A percentile compares a stretch with the other conserved stretches of the same genome.
phyloP scores from a whole-genome alignment of 2,113 vertebrate genomes.

The Peromyscus leucopus region DNA sequence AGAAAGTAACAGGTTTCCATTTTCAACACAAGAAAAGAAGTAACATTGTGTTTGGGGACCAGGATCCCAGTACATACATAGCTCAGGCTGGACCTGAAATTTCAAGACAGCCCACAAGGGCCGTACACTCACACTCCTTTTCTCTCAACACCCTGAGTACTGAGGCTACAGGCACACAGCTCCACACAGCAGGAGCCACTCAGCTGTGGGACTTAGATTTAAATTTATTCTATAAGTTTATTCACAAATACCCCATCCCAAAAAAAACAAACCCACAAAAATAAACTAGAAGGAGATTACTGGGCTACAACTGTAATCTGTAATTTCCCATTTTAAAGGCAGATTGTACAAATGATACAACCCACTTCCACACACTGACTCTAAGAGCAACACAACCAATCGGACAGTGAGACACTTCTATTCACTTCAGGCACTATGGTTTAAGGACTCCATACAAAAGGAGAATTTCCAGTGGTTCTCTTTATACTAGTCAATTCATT shows the following conservation, averaged over 20 bases:
- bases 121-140: not conserved
- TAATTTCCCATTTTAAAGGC: not conserved
- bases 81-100: not conserved
- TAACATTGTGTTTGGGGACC: not conserved
- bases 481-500: not conserved
- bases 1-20: not conserved
- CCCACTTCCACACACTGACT: not conserved
- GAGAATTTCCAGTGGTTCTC: not conserved
- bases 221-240: conserved; percentile 4
- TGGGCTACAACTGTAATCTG: not conserved
- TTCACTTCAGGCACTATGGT: not conserved
- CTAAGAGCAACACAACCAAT: not conserved
- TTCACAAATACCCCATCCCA: not conserved
- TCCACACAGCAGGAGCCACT: not conserved
- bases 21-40: not conserved
- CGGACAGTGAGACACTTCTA: not conserved
- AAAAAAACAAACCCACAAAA: conserved; percentile 38
- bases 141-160: not conserved
- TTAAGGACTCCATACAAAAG: not conserved
- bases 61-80: not conserved
- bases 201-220: not conserved
- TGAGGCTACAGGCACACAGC: not conserved
- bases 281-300: not conserved
- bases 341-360: not conserved
- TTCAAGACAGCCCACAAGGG: not conserved